Percentiles rank a stretch among this genome's conserved stretches.
phyloP scores from a whole-genome alignment of 2,113 vertebrate genomes.

The Ictidomys tridecemlineatus region DNA sequence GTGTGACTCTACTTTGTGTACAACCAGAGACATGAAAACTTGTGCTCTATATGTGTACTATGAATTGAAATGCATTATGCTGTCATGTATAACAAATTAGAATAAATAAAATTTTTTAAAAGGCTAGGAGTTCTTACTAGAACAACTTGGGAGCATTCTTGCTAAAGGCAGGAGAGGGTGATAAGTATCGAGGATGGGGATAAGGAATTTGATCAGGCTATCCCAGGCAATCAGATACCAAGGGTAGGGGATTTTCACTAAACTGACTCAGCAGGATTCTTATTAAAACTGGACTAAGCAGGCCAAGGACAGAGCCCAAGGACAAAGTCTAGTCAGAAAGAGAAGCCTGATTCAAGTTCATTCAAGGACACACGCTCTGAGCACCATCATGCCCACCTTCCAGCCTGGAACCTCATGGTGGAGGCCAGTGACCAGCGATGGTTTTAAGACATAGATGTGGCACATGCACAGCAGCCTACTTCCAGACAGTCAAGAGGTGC shows the following conservation, averaged over 20 bases:
- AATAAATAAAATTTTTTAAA: no score
- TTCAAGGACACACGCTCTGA: no score
- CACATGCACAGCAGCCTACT: neutral
- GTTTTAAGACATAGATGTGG: neutral
- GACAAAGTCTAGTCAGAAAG: neutral
- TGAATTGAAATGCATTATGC: no score
- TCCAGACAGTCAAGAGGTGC: neutral
- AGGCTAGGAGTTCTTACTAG: neutral
- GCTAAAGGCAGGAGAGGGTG: neutral
- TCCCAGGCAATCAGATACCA: neutral
- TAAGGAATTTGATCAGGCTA: neutral
- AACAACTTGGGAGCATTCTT: neutral
- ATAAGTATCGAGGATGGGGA: neutral
- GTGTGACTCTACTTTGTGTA: no score
- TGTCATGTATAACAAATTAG: no score
- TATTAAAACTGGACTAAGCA: neutral
- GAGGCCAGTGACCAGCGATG: neutral
- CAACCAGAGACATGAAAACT: no score
- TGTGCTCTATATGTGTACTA: no score
- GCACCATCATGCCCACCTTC: neutral
- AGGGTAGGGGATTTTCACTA: neutral
- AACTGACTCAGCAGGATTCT: neutral
- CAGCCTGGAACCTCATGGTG: rapidly evolving
- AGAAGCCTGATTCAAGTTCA: neutral
- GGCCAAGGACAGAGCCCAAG: neutral